Base-by-base conservation (phyloP, 1,140 invertebrate species). In the Mycetomoellerius zeteki region DNA sequence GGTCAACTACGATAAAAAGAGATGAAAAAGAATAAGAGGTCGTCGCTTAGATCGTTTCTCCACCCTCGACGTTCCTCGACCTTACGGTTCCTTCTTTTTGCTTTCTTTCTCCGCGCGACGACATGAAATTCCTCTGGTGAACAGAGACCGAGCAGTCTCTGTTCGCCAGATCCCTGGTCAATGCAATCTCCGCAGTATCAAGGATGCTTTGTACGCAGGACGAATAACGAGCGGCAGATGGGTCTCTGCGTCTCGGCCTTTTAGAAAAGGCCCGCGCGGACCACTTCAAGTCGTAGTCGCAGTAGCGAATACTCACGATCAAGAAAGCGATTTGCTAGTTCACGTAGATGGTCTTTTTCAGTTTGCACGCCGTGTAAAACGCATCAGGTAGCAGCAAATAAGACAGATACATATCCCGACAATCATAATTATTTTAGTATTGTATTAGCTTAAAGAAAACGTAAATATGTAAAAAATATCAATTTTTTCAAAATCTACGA, bases 301-400 rank as follows among this genome's bases (percentile, higher is more conserved):
- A 52, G 52, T 64, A 37, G 58, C 76, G 86, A 93, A 91, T 90
- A 78, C 90, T 65, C 78, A 47, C 87, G 88, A 92, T 67, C 90
- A 47, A 82, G 33, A 78, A 87, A 88, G 85, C 88, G 76, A 72
- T 86, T 91, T 82, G 80, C 80, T 82, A 87, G 86, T 89, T 88
- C 85, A 86, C 82, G 89, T 88, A 91, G 92, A 94, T 92, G 91
- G 93, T 93, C 92, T 93, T 94, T 94, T 93, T 91, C 93, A 93
- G 92, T 60, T 93, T 84, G 86, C 33, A 37, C n/a, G 60, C 33
- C 24, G 86, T 24, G 52, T 58, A 76, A 77, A 82, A 86, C 67
- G 5, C 56, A 86, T 67, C 50, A 58, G 16, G 6, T 33, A 21
- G 21, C 24, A 27, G 14, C 21, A 21, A 71, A 37, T 58, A 43